A percentile compares a stretch with the other conserved stretches of the same genome.
Evolutionary conservation across 2,888 invertebrate species (phyloP).

Genomic region (Phengaris alcon): DNA sequence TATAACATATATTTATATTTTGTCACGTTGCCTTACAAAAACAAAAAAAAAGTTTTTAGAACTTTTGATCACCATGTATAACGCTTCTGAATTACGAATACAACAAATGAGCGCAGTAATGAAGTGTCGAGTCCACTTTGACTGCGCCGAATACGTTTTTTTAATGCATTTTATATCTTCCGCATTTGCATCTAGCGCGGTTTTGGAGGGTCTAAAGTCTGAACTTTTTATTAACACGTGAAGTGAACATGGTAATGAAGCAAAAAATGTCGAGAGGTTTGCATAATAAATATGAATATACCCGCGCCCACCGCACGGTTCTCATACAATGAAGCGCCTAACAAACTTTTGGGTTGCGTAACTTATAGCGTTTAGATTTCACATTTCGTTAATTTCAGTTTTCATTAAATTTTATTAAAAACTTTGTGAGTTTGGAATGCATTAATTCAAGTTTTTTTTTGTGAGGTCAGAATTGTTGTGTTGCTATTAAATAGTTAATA

Average conservation of each 20-base stretch:
- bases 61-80: conserved; percentile 16
- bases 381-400: conserved; percentile 6
- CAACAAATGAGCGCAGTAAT: conserved; percentile 24
- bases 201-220: conserved; percentile 12
- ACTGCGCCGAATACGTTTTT: conserved; percentile 18
- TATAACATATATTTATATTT: background rate
- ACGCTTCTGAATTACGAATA: conserved; percentile 1
- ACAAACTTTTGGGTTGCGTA: background rate
- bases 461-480: too few species aligned
- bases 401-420: background rate
- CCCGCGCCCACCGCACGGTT: background rate
- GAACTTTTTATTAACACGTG: conserved; percentile 15
- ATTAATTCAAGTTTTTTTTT: background rate
- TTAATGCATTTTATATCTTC: conserved; percentile 21
- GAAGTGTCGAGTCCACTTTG: conserved; percentile 26
- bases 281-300: background rate
- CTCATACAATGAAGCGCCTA: background rate
- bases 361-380: background rate
- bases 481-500: too few species aligned
- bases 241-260: conserved; percentile 26
- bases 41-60: background rate
- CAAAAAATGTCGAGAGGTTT: conserved; percentile 24
- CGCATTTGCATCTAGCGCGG: conserved; percentile 23
- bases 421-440: background rate
- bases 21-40: background rate